A percentile compares a stretch with the other conserved stretches of the same genome.
phyloP scores from a whole-genome alignment of 1,140 invertebrate species.

The Notospermus geniculatus region DNA sequence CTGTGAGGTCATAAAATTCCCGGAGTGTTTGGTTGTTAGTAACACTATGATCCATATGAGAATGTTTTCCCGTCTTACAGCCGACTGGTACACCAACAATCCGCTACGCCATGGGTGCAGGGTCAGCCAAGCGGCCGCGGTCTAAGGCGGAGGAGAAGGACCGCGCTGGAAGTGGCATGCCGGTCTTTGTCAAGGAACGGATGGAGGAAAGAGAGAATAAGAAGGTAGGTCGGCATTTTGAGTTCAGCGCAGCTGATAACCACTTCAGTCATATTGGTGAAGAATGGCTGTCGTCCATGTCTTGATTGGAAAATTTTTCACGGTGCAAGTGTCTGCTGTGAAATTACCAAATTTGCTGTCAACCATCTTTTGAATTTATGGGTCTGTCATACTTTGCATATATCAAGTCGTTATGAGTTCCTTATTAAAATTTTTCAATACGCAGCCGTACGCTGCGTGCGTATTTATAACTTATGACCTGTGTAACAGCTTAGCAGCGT shows the following conservation, averaged over 20 bases:
- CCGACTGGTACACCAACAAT: conserved; percentile 24
- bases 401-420: no score
- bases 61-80: no score
- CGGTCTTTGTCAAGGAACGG: conserved; percentile 30
- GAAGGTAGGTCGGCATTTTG: not conserved
- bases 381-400: no score
- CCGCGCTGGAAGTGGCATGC: conserved; percentile 30
- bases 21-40: no score
- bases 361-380: no score
- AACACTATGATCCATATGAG: no score
- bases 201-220: conserved; percentile 33
- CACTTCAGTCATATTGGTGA: not conserved
- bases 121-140: conserved; percentile 32
- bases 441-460: no score
- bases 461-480: no score
- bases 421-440: no score
- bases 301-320: conserved; percentile 6
- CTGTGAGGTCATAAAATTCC: no score
- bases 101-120: conserved; percentile 21
- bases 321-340: not conserved
- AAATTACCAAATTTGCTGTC: no score
- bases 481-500: no score
- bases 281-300: not conserved
- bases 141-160: conserved; percentile 37
- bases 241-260: not conserved